Conservation (phyloP, 2,797 vertebrate species). For the Anguilla anguilla region DNA sequence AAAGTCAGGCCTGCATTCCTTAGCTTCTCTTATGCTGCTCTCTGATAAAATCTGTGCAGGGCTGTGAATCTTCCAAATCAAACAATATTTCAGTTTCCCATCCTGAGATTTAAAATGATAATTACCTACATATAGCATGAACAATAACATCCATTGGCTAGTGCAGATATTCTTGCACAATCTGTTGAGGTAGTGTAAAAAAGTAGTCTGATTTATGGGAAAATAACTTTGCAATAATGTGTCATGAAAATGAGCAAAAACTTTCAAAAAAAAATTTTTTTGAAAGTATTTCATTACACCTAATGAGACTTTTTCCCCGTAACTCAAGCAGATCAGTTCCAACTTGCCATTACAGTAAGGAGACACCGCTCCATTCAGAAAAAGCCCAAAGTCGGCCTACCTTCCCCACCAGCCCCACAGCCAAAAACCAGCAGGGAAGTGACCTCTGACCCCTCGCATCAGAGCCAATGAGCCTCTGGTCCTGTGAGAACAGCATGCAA, state of each 20-base stretch:
- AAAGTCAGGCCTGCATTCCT: neutral
- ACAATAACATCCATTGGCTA: neutral
- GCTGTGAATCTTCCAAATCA: neutral
- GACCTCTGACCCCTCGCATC: conserved; percentile 2
- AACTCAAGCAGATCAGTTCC: neutral
- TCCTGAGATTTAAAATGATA: neutral
- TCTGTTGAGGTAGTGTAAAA: neutral
- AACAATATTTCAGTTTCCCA: neutral
- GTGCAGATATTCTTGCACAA: neutral
- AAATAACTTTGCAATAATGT: neutral
- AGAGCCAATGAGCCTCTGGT: conserved; percentile 2
- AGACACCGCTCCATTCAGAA: neutral
- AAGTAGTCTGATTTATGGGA: neutral
- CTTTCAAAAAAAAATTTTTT: neutral
- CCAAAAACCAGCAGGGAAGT: neutral
- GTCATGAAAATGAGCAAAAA: too few relatives aligned
- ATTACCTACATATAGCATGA: neutral
- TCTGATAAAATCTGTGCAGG: neutral
- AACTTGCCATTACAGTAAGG: neutral
- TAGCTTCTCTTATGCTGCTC: neutral
- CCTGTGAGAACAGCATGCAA: conserved; percentile 18
- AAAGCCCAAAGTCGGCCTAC: neutral
- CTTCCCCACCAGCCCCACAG: neutral
- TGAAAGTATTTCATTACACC: neutral
- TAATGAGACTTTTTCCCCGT: neutral